Evolutionary conservation across 2,113 vertebrate genomes (phyloP), one percentile per base, ranked within the genome.

Genomic region (Gnathonemus longibarbis): DNA sequence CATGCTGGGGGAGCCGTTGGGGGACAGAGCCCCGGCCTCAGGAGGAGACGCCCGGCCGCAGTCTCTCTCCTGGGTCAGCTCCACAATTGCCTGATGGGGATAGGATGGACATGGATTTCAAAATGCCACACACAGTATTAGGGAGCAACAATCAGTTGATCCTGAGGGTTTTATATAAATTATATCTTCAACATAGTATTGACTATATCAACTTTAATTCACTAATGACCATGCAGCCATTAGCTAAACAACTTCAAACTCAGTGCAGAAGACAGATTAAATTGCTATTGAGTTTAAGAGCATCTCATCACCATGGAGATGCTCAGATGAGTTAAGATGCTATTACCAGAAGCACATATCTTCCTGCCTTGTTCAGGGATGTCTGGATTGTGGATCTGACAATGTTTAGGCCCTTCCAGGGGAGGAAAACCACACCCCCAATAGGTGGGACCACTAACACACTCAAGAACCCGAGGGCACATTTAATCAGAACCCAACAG

Each of bases 11-110:
- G 98, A 99, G 56, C 97, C 97, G 27, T 96, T 95, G 9, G 98
- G 98, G 2, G 98, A 98, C 62, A 97, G 97, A 85, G 94, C 95
- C 42, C 94, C 94, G 3, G 96, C 95, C 9, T 94, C 94, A 39
- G 96, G 96, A 11, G 97, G 97, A 84, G 97, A 96, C 86, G 96
- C 96, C 90, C 97, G 97, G n/a, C 98, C 96, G 74, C 97, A 97
- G 94, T 99, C 98, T 84, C 98, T 95, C 90, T 99, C 98, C 94
- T 99, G 98, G 10, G 97, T 97, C 85, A 99, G 96, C 91, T 99
- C 98, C 80, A 99, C 93, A 6, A 99, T 98, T 56, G 96, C 98
- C 98, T 99, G 94, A 58, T 52, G 83, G 88, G 88, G 93, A 58
- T 56, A 80, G 88, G 88, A 89, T 48, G 39, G 24, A 58, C 35